Evolutionary conservation across 2,888 invertebrate species (phyloP), one percentile per base, ranked within the genome.

Genomic region (Druceiella hillmani): DNA sequence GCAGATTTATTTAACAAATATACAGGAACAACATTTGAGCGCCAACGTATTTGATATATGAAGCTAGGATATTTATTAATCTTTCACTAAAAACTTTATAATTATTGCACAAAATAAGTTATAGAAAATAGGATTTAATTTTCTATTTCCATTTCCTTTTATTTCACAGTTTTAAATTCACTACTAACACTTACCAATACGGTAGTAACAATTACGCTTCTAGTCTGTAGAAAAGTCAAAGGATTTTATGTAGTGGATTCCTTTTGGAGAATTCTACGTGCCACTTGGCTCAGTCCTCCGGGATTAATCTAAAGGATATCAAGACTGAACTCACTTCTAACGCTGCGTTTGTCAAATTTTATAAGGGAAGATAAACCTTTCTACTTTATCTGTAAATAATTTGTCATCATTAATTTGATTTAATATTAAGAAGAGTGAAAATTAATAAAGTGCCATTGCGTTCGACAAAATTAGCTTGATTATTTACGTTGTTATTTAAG

Each of bases 261-360:
- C 83, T 46, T 79, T 79, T 1, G 81, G 80, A 2, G 83, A 81
- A 55, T 83, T 83, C 84, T 85, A 86, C 1, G 78, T 79, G 25
- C 85, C 43, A 85, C 81, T 58, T 83, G 82, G 47, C 78, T 74
- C 32, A 85, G 61, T 0, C 86, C 85, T 34, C 78, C 76, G 42
- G 82, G 78, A 17, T 77, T 79, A 25, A 90, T 62, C 54, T 89
- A 88, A 29, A 90, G 78, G 34, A 91, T 80, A 54, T 89, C 88
- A 41, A 91, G 64, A 30, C 80, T 76, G 54, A 89, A 87, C 55
- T 87, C 81, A 2, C 83, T 81, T 25, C 91, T 74, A 58, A 85
- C 83, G n/a, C 90, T 90, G 58, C 84, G 81, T 56, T 83, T 81
- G 62, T 88, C 87, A 57, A 89, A 87, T 57, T 83, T 83, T 34